phyloP scores from a whole-genome alignment of 2,113 vertebrate species.

The Clarias magur region DNA sequence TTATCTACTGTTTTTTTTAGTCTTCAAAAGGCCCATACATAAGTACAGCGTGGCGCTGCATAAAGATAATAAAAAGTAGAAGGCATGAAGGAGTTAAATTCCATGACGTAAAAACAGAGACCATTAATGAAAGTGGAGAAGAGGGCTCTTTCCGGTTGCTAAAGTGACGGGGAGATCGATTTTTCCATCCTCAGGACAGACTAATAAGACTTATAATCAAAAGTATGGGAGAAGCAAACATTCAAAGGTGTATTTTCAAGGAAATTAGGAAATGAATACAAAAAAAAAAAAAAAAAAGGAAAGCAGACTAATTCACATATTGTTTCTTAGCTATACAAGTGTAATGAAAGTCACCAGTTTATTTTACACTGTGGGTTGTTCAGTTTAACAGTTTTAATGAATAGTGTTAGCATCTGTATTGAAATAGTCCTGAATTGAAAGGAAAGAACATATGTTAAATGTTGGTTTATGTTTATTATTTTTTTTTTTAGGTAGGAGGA shows the following conservation, averaged over 20 bases:
- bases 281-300: neutral
- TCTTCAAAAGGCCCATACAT: too few relatives aligned
- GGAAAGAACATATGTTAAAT: neutral
- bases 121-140: too few relatives aligned
- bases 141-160: too few relatives aligned
- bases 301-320: neutral
- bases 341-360: neutral
- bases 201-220: conserved; percentile 25
- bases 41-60: too few relatives aligned
- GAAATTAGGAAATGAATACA: neutral
- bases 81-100: too few relatives aligned
- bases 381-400: neutral
- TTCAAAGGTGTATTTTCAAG: conserved; percentile 1
- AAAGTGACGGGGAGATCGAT: too few relatives aligned
- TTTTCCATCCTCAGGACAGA: conserved; percentile 1
- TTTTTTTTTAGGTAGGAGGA: neutral
- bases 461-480: neutral
- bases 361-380: neutral
- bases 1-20: neutral
- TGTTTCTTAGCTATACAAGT: neutral
- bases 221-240: neutral
- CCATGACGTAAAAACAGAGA: too few relatives aligned
- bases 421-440: neutral
- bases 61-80: too few relatives aligned
- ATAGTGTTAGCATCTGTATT: neutral